Evolutionary conservation across 2,888 invertebrate genomes (phyloP), one percentile per base, ranked within the genome.

Genomic region (Augochlorella aurata): DNA sequence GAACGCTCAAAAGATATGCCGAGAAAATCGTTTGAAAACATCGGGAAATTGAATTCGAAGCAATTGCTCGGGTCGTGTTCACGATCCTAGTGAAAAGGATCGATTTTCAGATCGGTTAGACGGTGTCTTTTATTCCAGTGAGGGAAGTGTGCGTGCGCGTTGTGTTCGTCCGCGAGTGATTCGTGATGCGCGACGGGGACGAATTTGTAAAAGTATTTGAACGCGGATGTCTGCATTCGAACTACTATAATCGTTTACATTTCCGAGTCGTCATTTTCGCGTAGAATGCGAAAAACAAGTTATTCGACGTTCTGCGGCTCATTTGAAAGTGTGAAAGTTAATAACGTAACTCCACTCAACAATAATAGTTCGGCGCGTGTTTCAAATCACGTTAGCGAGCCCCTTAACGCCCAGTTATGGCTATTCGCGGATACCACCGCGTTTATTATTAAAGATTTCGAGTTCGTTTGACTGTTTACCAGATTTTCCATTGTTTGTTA

Each of bases 1-100:
- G 89, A 91, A 91, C 83, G 87, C 90, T 90, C 81, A 84, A 90
- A 89, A 89, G 86, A 79, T 86, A 85, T 70, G 80, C 70, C 66
- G 69, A 74, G 72, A 84, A 82, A 49, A 79, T 85, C 71, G 78
- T 82, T 81, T 70, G 74, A 78, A 87, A 78, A 74, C 38, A n/a
- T 38, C 21, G 67, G 50, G 44, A 47, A 49, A 10, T 47, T 0
- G 18, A 12, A 38, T 14, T 21, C 14, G 21, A 12, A 2, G 71
- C 7, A 71, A 63, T 74, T n/a, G n/a, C 24, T 65, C 45, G 24
- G 1, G 10, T 50, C 47, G n/a, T 2, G 10, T 21, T 68, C 16
- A n/a, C 1, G 66, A 21, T 61, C n/a, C 44, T 2, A 18, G 18
- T n/a, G 21, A 10, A 16, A 58, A 50, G 5, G 58, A 49, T 65